A percentile compares a stretch with the other conserved stretches of the same genome.
These are phyloP conservation scores for Leptatherina wallacei DNA, from an alignment of 2,797 vertebrate species.

Conservation along the genomic window DNA sequence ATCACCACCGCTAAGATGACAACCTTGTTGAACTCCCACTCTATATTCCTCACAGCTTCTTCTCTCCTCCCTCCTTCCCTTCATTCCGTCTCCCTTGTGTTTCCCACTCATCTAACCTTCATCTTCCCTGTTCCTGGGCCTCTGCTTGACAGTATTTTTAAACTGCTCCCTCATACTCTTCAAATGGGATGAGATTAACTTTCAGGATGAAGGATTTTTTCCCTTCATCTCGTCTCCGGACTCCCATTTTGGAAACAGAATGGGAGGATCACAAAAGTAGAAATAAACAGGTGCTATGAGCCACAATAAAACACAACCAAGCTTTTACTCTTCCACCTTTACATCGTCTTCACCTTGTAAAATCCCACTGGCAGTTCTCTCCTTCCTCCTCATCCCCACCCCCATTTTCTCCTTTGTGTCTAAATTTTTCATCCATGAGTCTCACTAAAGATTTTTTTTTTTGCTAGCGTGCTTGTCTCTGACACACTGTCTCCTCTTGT, in stretches of 20 bases:
- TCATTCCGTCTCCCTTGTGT: background rate
- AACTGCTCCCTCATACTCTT: background rate
- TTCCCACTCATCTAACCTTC: background rate
- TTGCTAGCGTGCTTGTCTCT: constrained; percentile 16
- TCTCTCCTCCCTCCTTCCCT: background rate
- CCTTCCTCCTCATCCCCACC: background rate
- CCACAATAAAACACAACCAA: constrained; percentile 14
- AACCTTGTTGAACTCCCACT: constrained; percentile 75
- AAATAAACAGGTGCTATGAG: background rate
- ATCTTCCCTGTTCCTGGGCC: background rate
- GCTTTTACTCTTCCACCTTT: constrained; percentile 25
- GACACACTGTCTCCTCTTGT: constrained; percentile 30
- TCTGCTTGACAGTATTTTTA: background rate
- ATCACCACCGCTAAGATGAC: constrained; percentile 89
- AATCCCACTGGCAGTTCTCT: constrained; percentile 24
- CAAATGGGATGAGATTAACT: constrained; percentile 1
- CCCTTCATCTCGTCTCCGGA: background rate
- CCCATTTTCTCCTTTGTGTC: constrained; percentile 24
- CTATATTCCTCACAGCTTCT: constrained; percentile 21
- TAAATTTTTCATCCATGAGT: constrained; percentile 46
- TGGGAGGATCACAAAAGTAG: background rate
- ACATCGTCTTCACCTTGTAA: constrained; percentile 40
- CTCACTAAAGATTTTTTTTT: constrained; percentile 17
- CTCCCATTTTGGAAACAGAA: constrained; percentile 1
- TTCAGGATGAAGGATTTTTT: background rate